Evolutionary conservation across 2,113 vertebrate genomes (phyloP).

Genomic region (Fulica atra): DNA sequence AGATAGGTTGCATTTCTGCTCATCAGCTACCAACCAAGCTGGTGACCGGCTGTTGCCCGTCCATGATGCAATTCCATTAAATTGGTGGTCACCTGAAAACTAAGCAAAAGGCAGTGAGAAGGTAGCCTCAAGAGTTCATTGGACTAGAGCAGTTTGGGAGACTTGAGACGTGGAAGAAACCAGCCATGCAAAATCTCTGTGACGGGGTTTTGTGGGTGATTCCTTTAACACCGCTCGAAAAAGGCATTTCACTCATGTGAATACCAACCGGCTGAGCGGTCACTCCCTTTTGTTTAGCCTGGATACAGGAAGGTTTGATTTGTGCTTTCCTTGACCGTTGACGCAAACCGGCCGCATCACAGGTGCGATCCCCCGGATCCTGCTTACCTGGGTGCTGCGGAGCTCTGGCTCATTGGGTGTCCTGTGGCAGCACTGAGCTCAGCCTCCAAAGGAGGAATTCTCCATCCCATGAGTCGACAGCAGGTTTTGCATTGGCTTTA

Average conservation of each 20-base stretch:
- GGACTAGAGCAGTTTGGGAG: background rate
- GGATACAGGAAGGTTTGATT: background rate
- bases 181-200: background rate
- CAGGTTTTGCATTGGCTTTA: conserved; percentile 22
- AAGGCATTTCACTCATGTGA: background rate
- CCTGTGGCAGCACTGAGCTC: background rate
- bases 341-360: background rate
- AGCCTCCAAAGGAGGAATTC: background rate
- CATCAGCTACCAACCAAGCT: background rate
- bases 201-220: background rate
- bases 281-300: background rate
- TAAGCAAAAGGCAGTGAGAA: background rate
- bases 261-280: background rate
- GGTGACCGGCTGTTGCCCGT: background rate
- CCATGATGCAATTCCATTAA: background rate
- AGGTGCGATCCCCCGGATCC: background rate
- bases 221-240: conserved; percentile 6
- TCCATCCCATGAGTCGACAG: background rate
- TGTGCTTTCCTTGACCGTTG: background rate
- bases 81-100: background rate
- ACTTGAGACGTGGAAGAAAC: background rate
- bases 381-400: background rate
- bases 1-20: background rate
- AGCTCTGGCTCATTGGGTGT: background rate
- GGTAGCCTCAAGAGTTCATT: background rate